Base-by-base conservation (phyloP, 2,113 vertebrate species). In the Salvator merianae region DNA sequence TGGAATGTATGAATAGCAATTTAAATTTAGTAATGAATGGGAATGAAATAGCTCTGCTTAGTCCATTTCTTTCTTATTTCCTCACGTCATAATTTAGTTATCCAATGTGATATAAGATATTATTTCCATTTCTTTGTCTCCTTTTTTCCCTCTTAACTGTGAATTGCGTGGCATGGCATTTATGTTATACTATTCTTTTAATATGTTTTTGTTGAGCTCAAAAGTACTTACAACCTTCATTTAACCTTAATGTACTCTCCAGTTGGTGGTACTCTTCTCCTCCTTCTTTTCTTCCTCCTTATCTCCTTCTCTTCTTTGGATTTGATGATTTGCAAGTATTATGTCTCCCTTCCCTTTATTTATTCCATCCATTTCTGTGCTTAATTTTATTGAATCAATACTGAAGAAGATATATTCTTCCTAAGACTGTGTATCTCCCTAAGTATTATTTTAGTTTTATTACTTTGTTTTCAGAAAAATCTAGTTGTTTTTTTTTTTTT, bases 361-460 rank as follows among this genome's bases (percentile, higher is more conserved):
- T 73, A 62, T 78, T 47, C 28, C n/a, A 72, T 77, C 22, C 18
- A 77, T 65, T 10, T 68, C 20, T 69, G 8, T 36, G 65, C n/a
- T 77, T 82, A 40, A 81, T 81, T 68, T 77, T 77, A 38, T 72
- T 86, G 40, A 71, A 59, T 71, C 65, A 50, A 24, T 22, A 50
- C 12, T 78, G 28, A 12, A 75, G 16, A 40, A 10, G 22, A 55
- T 40, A 79, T 68, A 14, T 9, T 38, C 3, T 14, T 76, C 26
- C 26, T 18, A 3, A 47, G 16, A 66, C 43, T 59, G 30, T 66
- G 26, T 74, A 5, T 73, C 7, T 50, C 6, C 43, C 50, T 30
- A 36, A 40, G 14, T 30, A 68, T 26, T 38, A 36, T 38, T 81
- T 76, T 16, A 28, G 16, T 43, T 76, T 81, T 70, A 28, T 76